Conservation (phyloP, 1,140 invertebrate genomes). For the Araneus ventricosus region DNA sequence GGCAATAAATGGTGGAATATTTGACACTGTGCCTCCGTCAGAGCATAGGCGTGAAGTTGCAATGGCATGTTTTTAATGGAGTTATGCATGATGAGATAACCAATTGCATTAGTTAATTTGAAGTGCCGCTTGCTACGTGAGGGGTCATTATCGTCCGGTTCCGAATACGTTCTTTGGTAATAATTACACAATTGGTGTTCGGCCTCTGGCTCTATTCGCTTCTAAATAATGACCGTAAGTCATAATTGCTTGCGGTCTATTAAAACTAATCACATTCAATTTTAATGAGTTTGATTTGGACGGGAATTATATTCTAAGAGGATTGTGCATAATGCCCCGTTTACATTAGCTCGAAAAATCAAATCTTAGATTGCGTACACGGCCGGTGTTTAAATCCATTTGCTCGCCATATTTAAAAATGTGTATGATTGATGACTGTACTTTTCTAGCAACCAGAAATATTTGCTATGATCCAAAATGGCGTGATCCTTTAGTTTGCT, state of each 20-base stretch:
- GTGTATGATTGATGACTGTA: neutral
- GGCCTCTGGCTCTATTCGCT: neutral
- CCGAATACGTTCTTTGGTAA: conserved; percentile 25
- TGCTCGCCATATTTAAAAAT: neutral
- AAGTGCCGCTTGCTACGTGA: conserved; percentile 51
- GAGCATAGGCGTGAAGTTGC: conserved; percentile 50
- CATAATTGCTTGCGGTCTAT: conserved; percentile 55
- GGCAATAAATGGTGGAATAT: conserved; percentile 14
- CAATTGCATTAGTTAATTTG: conserved; percentile 69
- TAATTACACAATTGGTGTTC: conserved; percentile 42
- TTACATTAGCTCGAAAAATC: conserved; percentile 7
- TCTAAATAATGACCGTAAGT: conserved; percentile 46
- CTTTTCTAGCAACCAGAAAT: neutral
- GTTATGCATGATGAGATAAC: conserved; percentile 45
- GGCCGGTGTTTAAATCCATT: neutral
- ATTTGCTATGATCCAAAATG: too few species aligned
- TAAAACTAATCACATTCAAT: conserved; percentile 63
- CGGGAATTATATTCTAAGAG: neutral
- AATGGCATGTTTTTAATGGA: conserved; percentile 65
- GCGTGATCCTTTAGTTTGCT: too few species aligned
- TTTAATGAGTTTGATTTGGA: conserved; percentile 47
- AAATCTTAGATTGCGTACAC: neutral
- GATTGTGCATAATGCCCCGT: conserved; percentile 21
- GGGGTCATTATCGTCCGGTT: neutral
- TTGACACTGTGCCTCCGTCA: conserved; percentile 31